A percentile compares a stretch with the other conserved stretches of the same genome.
phyloP scores from a whole-genome alignment of 1,140 invertebrate genomes.

The Vanessa tameamea region DNA sequence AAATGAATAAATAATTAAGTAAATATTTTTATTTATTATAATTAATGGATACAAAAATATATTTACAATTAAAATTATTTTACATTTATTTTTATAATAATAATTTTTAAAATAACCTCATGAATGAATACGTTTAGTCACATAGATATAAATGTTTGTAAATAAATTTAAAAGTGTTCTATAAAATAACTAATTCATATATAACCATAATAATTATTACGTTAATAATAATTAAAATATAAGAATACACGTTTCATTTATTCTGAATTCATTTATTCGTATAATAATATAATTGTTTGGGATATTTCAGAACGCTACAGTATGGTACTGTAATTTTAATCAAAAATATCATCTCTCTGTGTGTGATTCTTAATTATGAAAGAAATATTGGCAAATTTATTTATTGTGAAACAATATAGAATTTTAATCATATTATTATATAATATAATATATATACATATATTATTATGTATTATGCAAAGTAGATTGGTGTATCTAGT shows the following conservation, averaged over 20 bases:
- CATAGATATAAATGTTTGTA: background rate
- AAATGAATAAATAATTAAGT: constrained; percentile 29
- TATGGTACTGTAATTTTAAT: background rate
- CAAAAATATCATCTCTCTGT: background rate
- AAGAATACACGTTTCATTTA: background rate
- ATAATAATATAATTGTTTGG: background rate
- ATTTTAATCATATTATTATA: background rate
- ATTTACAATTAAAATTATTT: constrained; percentile 27
- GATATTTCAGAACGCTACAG: background rate
- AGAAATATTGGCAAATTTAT: background rate
- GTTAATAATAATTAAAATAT: background rate
- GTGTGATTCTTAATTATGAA: background rate
- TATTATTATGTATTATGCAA: constrained; percentile 28
- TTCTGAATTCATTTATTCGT: background rate
- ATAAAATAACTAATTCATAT: constrained; percentile 8
- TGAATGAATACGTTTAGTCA: background rate
- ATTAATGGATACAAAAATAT: constrained; percentile 28
- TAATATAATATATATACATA: constrained; percentile 10
- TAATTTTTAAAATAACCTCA: constrained; percentile 11
- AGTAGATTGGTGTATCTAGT: constrained; percentile 45
- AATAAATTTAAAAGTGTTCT: constrained; percentile 7
- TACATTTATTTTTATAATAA: constrained; percentile 26
- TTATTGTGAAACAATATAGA: background rate
- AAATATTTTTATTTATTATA: constrained; percentile 39
- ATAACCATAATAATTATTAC: background rate